phyloP scores from a whole-genome alignment of 2,888 invertebrate species.

The Dascillus cervinus region DNA sequence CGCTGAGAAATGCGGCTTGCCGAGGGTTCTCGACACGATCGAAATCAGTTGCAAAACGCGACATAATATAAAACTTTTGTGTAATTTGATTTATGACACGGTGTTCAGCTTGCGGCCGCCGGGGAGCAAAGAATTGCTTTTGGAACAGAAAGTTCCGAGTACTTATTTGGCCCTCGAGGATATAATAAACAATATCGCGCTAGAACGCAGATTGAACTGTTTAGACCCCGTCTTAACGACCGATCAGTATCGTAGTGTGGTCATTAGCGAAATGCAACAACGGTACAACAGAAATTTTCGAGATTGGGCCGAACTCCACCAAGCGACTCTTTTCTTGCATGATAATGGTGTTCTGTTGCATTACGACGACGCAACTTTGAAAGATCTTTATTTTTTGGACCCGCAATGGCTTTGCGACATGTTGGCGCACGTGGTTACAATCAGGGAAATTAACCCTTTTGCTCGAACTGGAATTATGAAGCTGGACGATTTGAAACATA shows the following conservation, averaged over 20 bases:
- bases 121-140: conserved; percentile 79
- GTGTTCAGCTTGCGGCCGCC: conserved; percentile 87
- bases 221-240: conserved; percentile 73
- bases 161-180: conserved; percentile 93
- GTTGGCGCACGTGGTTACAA: conserved; percentile 92
- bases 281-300: conserved; percentile 66
- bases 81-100: conserved; percentile 88
- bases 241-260: conserved; percentile 63
- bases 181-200: conserved; percentile 74
- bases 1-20: conserved; percentile 92
- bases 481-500: conserved; percentile 81
- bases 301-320: conserved; percentile 85
- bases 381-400: conserved; percentile 92
- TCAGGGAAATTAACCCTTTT: conserved; percentile 95
- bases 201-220: conserved; percentile 60
- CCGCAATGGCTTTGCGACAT: conserved; percentile 99
- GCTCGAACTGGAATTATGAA: conserved; percentile 90
- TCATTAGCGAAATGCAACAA: conserved; percentile 59
- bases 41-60: conserved; percentile 86
- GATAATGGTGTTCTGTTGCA: conserved; percentile 94
- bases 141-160: conserved; percentile 93
- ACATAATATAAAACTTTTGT: conserved; percentile 82
- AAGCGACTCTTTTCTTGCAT: conserved; percentile 94
- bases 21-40: conserved; percentile 84
- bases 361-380: conserved; percentile 88